A percentile compares a stretch with the other conserved stretches of the same genome.
Conservation (phyloP, 2,113 vertebrate genomes). For the Edolisoma coerulescens region DNA sequence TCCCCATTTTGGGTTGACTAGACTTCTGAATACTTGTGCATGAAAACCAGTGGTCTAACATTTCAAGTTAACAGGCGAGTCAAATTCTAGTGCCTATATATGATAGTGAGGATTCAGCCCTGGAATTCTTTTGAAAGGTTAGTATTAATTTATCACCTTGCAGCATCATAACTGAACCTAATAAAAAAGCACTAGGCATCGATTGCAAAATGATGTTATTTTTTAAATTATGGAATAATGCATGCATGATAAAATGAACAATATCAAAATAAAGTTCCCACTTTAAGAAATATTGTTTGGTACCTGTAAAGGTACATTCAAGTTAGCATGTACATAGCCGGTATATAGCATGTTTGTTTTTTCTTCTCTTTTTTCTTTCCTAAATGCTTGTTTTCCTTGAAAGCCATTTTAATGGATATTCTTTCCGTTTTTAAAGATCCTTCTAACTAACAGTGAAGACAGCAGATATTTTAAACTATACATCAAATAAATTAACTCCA, state of each 20-base stretch:
- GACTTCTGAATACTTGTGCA: background rate
- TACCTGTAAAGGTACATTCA: background rate
- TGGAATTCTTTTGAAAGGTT: background rate
- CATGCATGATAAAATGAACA: background rate
- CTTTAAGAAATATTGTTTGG: background rate
- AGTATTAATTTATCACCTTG: background rate
- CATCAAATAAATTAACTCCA: background rate
- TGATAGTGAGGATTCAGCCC: background rate
- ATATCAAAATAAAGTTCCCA: background rate
- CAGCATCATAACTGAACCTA: background rate
- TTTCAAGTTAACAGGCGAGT: background rate
- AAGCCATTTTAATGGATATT: background rate
- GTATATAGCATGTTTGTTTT: background rate
- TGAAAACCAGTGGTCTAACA: background rate
- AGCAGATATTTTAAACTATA: background rate
- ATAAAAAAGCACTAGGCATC: background rate
- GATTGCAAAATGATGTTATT: background rate
- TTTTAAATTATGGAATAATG: background rate
- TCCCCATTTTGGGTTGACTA: background rate
- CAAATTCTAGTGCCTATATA: background rate
- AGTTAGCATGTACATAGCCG: background rate
- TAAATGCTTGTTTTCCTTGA: background rate
- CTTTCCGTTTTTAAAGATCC: background rate
- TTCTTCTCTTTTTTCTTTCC: background rate
- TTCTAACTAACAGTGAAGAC: background rate